These are phyloP conservation scores for Sinodicranocentrus sp. DNA, from an alignment of 2,888 invertebrate genomes.

Conservation along the genomic window DNA sequence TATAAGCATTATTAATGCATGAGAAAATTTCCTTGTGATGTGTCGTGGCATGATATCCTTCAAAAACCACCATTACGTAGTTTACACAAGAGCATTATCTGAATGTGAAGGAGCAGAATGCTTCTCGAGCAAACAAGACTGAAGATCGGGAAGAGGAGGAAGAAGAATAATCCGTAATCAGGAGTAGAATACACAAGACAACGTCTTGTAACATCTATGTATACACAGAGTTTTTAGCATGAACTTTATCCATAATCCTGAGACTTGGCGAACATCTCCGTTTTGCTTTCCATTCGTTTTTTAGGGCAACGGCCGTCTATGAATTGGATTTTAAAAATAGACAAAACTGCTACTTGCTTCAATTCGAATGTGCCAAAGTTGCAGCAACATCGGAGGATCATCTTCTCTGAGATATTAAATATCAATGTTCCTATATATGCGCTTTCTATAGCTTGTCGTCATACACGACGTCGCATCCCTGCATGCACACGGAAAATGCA, in stretches of 20 bases:
- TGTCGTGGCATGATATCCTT: too few species aligned
- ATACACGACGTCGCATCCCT: not conserved
- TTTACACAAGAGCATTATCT: too few species aligned
- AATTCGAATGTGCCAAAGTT: conserved; percentile 38
- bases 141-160: not conserved
- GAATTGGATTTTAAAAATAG: conserved; percentile 75
- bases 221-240: too few species aligned
- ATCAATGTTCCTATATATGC: conserved; percentile 15
- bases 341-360: conserved; percentile 46
- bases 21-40: not conserved
- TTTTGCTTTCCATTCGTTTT: conserved; percentile 63
- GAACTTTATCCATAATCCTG: too few species aligned
- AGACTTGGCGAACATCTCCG: conserved; percentile 59
- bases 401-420: conserved; percentile 33
- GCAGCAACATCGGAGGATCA: conserved; percentile 35
- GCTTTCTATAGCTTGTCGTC: not conserved
- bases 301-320: conserved; percentile 76
- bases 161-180: not conserved
- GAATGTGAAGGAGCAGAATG: not conserved
- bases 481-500: conserved; percentile 37
- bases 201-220: too few species aligned
- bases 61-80: too few species aligned
- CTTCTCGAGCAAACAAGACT: not conserved
- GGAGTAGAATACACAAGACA: too few species aligned
- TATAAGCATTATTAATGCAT: not conserved